Base-by-base conservation (phyloP, 2,888 invertebrate genomes). In the Polyploca ridens region DNA sequence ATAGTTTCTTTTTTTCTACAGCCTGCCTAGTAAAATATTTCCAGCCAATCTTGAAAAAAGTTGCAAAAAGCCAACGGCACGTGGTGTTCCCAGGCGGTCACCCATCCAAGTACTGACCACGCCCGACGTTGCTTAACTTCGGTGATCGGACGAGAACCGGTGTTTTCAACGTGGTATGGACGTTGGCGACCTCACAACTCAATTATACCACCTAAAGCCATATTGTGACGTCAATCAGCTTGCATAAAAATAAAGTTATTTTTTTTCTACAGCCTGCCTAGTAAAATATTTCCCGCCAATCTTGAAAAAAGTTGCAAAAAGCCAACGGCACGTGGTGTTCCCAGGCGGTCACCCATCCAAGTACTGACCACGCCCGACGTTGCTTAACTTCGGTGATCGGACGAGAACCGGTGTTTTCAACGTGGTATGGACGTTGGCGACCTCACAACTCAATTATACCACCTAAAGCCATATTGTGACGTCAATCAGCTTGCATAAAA, bases 111-210 rank as follows among this genome's bases (percentile, higher is more conserved):
- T 91, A 91, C 90, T 91, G 88, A 91, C 87, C 87, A 81, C 90
- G 90, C 90, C 91, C 90, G 88, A 90, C 85, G 90, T 89, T 91
- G 90, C 89, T 90, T 91, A 89, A 90, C 90, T 90, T 90, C 91
- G 90, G 91, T 91, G 91, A 91, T 91, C 91, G 90, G 91, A 92
- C 90, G 91, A 91, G 90, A 91, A 89, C 89, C 90, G 89, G 90
- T 90, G 90, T 88, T 73, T 89, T 90, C 89, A 90, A 89, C 88
- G 83, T 90, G 83, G 90, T 90, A 88, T 90, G 90, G 87, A 46
- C 46, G 59, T 59, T 59, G 59, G 38, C 59, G 49, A 16, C 49
- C 2, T 2, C 0, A 16, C 49, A 16, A 19, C 49, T 54, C 13
- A 54, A 54, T 54, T 54, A n/a, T n/a, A n/a, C n/a, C n/a, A n/a